Conservation (phyloP, 2,888 invertebrate species). For the Carabus problematicus region DNA sequence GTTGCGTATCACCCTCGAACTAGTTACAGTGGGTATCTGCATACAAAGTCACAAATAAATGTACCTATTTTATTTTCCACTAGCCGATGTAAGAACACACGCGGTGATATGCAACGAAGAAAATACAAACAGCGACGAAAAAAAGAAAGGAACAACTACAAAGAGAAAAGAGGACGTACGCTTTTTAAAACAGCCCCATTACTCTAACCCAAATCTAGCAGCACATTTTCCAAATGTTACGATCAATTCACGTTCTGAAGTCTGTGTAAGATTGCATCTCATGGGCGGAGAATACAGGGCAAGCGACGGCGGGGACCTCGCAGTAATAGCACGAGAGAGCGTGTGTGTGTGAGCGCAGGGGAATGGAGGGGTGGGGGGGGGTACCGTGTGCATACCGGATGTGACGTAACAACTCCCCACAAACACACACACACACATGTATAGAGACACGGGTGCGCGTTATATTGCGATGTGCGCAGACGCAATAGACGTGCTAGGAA, state of each 20-base stretch:
- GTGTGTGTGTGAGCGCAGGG: too few relatives aligned
- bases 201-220: slow-evolving; percentile 40
- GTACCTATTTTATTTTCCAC: too few relatives aligned
- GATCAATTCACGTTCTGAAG: slow-evolving; percentile 38
- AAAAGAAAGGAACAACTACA: slow-evolving; percentile 25
- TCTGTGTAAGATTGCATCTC: slow-evolving; percentile 39
- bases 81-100: too few relatives aligned
- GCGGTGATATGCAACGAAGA: too few relatives aligned
- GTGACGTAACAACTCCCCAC: slow-evolving; percentile 14
- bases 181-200: slow-evolving; percentile 38
- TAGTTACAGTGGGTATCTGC: too few relatives aligned
- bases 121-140: too few relatives aligned
- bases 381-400: slow-evolving; percentile 14
- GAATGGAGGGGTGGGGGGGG: slow-evolving; percentile 4
- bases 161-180: slow-evolving; percentile 25
- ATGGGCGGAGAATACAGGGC: slow-evolving; percentile 37
- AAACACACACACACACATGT: slow-evolving; percentile 1
- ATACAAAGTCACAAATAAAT: too few relatives aligned
- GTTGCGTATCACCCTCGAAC: too few relatives aligned
- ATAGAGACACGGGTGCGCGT: not conserved
- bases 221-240: slow-evolving; percentile 41
- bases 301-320: not conserved
- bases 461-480: slow-evolving; percentile 2
- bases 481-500: slow-evolving; percentile 20
- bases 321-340: too few relatives aligned